These are phyloP conservation scores for Cyanoderma ruficeps DNA, from an alignment of 2,113 vertebrate species.

Conservation along the genomic window DNA sequence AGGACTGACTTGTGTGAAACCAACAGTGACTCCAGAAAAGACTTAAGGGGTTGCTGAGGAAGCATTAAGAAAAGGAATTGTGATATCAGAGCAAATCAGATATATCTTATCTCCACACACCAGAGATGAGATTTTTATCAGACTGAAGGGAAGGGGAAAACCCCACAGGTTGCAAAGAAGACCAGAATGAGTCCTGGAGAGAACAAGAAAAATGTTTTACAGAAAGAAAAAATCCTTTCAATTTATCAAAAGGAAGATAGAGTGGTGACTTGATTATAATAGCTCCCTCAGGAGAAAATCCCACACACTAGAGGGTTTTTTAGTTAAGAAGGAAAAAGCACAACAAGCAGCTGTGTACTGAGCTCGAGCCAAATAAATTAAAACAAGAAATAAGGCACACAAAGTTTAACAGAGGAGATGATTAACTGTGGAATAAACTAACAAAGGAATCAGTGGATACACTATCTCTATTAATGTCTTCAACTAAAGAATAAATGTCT, in stretches of 20 bases:
- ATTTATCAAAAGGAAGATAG: constrained; percentile 27
- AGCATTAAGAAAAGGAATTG: background rate
- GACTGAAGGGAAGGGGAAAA: background rate
- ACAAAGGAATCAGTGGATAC: constrained; percentile 24
- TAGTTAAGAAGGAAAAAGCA: constrained; percentile 4
- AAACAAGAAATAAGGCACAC: constrained; percentile 35
- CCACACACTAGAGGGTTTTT: constrained; percentile 21
- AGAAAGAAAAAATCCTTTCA: constrained; percentile 18
- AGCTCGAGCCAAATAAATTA: constrained; percentile 15
- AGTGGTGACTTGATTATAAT: constrained; percentile 1
- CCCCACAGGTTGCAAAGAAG: background rate
- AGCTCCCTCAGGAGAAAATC: constrained; percentile 54
- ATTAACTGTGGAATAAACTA: constrained; percentile 44
- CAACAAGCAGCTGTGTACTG: constrained; percentile 34
- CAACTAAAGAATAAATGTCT: constrained; percentile 30
- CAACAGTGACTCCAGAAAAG: background rate
- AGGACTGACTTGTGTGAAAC: background rate
- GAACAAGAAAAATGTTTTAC: background rate
- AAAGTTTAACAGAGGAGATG: constrained; percentile 33
- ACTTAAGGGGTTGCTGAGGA: background rate
- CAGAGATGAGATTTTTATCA: background rate
- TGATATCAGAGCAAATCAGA: background rate
- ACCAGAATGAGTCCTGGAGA: background rate
- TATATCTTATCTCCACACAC: background rate
- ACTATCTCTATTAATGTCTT: constrained; percentile 40